These are phyloP conservation scores for Heliocidaris erythrogramma DNA, from an alignment of 35 echinoderm and acorn worm species.

Conservation along the genomic window DNA sequence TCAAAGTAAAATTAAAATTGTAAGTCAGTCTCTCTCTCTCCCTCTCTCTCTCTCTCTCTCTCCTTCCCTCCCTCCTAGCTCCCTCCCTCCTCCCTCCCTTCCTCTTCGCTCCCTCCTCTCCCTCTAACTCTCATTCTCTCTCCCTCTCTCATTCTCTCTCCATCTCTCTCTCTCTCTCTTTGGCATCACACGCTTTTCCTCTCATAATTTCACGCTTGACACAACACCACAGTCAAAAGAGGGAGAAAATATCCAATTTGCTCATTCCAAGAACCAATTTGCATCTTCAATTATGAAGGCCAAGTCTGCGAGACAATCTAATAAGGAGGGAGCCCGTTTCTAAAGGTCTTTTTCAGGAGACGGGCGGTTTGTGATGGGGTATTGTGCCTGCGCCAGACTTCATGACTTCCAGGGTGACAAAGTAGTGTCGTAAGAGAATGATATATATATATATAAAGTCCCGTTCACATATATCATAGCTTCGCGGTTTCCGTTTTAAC, in stretches of 20 bases:
- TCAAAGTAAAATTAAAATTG: no score
- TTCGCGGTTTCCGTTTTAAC: no score
- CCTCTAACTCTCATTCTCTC: no score
- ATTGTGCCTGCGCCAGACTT: background rate
- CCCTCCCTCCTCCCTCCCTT: no score
- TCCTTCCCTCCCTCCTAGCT: background rate
- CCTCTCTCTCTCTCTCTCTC: background rate
- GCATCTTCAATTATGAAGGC: background rate
- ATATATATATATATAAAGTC: no score
- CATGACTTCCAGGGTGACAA: background rate
- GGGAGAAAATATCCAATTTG: background rate
- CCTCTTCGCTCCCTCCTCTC: no score
- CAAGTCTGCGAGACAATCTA: background rate
- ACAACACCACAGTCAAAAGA: background rate
- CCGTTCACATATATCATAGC: no score
- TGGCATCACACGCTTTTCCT: background rate
- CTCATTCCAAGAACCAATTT: background rate
- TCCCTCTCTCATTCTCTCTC: no score
- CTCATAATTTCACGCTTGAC: background rate
- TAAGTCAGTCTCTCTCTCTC: background rate
- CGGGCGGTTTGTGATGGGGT: background rate
- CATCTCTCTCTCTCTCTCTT: no score
- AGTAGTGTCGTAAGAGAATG: no score
- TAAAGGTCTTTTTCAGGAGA: background rate
- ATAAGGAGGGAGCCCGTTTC: background rate